phyloP scores from a whole-genome alignment of 2,797 vertebrate species.

The Sorex maritimensis region DNA sequence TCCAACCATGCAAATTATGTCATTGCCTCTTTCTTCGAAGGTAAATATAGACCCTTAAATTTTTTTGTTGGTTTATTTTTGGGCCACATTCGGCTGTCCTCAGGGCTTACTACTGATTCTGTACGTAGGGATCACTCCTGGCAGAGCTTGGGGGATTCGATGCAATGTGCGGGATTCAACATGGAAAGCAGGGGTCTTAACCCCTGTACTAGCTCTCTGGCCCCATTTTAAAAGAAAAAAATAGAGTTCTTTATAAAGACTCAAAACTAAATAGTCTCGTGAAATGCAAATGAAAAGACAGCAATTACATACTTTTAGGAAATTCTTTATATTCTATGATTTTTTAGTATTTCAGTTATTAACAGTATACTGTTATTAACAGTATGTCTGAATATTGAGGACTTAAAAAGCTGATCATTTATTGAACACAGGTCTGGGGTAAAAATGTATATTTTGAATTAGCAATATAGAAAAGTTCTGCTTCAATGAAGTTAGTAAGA shows the following conservation, averaged over 20 bases:
- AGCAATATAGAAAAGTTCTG: background rate
- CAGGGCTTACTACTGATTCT: no score
- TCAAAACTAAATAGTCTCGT: slow-evolving; percentile 16
- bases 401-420: slow-evolving; percentile 47
- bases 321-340: no score
- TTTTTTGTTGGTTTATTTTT: no score
- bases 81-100: no score
- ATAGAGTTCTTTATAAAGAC: background rate
- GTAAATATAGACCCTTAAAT: background rate
- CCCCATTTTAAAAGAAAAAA: no score
- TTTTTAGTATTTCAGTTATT: slow-evolving; percentile 9
- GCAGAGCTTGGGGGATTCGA: no score
- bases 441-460: slow-evolving; percentile 3
- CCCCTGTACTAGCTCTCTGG: no score
- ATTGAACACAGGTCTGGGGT: background rate
- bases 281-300: background rate
- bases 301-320: background rate
- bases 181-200: no score
- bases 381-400: background rate
- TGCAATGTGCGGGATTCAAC: no score
- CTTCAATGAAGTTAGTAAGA: background rate
- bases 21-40: background rate
- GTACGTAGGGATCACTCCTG: no score
- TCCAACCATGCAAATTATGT: background rate
- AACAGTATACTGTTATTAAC: background rate